These are phyloP conservation scores for Leptobrachium ailaonicum DNA, from an alignment of 2,113 vertebrate species.

Conservation along the genomic window DNA sequence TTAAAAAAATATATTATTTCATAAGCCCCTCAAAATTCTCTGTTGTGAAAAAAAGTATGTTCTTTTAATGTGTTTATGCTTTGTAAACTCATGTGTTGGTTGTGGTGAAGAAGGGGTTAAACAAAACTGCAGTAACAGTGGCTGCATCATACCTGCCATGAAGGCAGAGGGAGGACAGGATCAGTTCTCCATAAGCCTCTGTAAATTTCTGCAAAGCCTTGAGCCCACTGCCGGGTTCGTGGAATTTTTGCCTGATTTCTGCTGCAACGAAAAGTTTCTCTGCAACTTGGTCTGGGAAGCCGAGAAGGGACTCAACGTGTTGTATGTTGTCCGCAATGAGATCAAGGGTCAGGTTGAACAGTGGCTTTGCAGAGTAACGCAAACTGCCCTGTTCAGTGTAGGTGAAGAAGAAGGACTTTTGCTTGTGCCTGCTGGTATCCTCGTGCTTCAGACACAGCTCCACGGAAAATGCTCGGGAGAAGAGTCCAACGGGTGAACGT, in stretches of 20 bases:
- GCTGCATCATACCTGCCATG: slow-evolving; percentile 75
- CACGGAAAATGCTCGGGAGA: slow-evolving; percentile 76
- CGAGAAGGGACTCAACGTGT: slow-evolving; percentile 87
- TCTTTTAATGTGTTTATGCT: too few species aligned
- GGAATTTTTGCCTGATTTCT: slow-evolving; percentile 85
- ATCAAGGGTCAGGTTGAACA: slow-evolving; percentile 82
- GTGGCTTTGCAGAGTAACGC: slow-evolving; percentile 86
- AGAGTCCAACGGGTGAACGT: slow-evolving; percentile 70
- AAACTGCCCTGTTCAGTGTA: slow-evolving; percentile 89
- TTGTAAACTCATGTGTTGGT: too few species aligned
- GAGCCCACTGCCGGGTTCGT: slow-evolving; percentile 74
- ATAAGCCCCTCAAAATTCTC: too few species aligned
- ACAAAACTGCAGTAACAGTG: neutral
- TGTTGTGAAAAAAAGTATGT: too few species aligned
- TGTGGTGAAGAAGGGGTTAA: too few species aligned
- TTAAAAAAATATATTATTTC: too few species aligned
- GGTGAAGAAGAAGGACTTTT: slow-evolving; percentile 87
- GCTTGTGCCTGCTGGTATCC: slow-evolving; percentile 64
- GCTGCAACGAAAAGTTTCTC: slow-evolving; percentile 87
- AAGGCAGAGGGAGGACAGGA: slow-evolving; percentile 87
- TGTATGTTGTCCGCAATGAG: slow-evolving; percentile 91
- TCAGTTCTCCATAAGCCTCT: slow-evolving; percentile 85
- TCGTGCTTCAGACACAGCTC: slow-evolving; percentile 72
- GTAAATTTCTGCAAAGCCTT: slow-evolving; percentile 84
- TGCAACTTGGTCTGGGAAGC: slow-evolving; percentile 94